Base-by-base conservation (phyloP, 1,140 invertebrate species). In the Drosophila nebulosa region DNA sequence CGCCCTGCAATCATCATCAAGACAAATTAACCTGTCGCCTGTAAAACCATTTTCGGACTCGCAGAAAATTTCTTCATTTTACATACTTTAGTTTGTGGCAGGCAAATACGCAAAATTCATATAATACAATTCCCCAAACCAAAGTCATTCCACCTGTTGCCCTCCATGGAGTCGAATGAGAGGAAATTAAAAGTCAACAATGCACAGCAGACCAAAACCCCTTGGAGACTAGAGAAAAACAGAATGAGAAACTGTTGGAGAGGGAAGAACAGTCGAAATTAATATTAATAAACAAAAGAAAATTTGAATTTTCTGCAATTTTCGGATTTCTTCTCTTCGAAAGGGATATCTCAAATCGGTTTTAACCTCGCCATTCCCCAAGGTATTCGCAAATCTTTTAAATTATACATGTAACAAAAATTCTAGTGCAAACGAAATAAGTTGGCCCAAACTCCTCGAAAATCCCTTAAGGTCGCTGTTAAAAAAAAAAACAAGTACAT, bases 171-270 rank as follows among this genome's bases (percentile, higher is more conserved):
- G 36, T 42, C 68, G 39, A 52, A 58, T 55, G 27, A 69, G 57
- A 53, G 74, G 69, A 86, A 86, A 86, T 86, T 86, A 86, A 86
- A 88, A 86, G 78, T 88, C 81, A 86, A 86, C 81, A 86, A 61
- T 55, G 65, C 64, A 62, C 58, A 67, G 36, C 56, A 69, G 52
- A 46, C 52, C 30, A 36, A 22, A 50, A 69, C 52, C 46, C 52
- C 55, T n/a, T 21, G 39, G 36, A 52, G 42, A 32, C 21, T 46
- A 16, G 12, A 14, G 10, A 7, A 72, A 72, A 67, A 60, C 64
- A 51, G 32, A 35, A 12, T 16, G 39, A 6, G 39, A 18, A 6
- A 18, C 9, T 4, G 35, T 9, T 1, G 24, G 27, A 22, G 42
- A 12, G 10, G 12, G 30, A 10, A 24, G 26, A 27, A 55, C 77